Conservation (phyloP, 2,797 vertebrate genomes). For the Pseudochirops cupreus region DNA sequence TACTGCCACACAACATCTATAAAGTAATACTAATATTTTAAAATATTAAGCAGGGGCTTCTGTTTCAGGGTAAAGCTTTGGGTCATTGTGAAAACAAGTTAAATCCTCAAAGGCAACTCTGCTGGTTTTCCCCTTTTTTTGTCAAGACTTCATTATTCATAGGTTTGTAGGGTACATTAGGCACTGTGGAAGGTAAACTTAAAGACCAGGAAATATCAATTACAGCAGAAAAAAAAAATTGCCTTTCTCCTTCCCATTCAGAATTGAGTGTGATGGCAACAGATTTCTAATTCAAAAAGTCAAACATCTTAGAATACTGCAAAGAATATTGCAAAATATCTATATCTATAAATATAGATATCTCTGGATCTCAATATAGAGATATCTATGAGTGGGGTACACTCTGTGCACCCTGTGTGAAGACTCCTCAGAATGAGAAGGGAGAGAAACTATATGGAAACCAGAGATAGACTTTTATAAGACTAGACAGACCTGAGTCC, state of each 20-base stretch:
- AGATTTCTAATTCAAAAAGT: not conserved
- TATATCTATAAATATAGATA: too few species aligned
- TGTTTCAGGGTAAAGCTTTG: not conserved
- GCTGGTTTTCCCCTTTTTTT: constrained; percentile 39
- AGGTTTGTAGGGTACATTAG: not conserved
- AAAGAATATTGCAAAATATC: not conserved
- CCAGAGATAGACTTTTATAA: too few species aligned
- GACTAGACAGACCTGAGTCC: too few species aligned
- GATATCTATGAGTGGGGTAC: too few species aligned
- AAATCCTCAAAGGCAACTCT: not conserved
- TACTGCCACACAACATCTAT: not conserved
- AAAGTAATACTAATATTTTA: not conserved
- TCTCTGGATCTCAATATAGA: too few species aligned
- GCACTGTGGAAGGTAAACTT: not conserved
- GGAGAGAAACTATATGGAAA: too few species aligned
- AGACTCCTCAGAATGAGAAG: too few species aligned
- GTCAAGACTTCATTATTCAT: not conserved
- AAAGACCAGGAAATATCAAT: not conserved
- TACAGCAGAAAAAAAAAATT: not conserved
- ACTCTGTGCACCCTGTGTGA: too few species aligned
- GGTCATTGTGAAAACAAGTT: not conserved
- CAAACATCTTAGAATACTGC: not conserved
- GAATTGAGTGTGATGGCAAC: not conserved
- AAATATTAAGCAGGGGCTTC: not conserved
- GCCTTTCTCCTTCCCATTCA: not conserved